Evolutionary conservation across 2,888 invertebrate species (phyloP), one percentile per base, ranked within the genome.

Genomic region (Tenthredo amoena): DNA sequence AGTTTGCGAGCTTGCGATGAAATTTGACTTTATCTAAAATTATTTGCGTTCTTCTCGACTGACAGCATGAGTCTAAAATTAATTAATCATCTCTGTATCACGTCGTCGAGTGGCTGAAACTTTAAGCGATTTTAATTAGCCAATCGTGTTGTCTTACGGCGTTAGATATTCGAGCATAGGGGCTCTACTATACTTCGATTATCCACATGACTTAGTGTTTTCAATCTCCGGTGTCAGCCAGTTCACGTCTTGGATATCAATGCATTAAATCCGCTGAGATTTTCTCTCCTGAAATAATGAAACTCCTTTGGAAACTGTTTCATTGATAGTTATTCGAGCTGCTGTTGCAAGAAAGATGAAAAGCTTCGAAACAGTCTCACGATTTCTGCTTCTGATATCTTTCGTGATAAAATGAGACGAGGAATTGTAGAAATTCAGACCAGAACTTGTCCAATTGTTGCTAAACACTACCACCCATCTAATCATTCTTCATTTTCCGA

Each of bases 181-280:
- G 83, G 83, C 83, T 83, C 31, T 31, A 62, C 81, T 81, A 58
- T 21, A 18, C 81, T 81, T 81, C 40, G 81, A 81, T 81, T 81
- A 74, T 74, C 72, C 72, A 81, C 40, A 15, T 62, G 12, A 62
- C 72, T 74, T 43, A 2, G 43, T 43, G n/a, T 31, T 34, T 77
- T 77, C 55, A 26, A 31, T 77, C 77, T 55, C 55, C 34, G 31
- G 77, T 77, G 77, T 77, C 77, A 31, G 34, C 34, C 15, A 1
- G 31, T 26, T 50, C 77, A 15, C 50, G 9, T 47, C 31, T 37
- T 34, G 77, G 50, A 68, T 34, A 68, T 40, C 10, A n/a, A n/a
- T 72, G n/a, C 7, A 12, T 71, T 37, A 26, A 34, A 43, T 40
- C n/a, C 1, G 9, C 18, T 10, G 72, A 74, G 9, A 43, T 74